Base-by-base conservation (phyloP, 2,888 invertebrate species). In the Dolichomitus sp. region DNA sequence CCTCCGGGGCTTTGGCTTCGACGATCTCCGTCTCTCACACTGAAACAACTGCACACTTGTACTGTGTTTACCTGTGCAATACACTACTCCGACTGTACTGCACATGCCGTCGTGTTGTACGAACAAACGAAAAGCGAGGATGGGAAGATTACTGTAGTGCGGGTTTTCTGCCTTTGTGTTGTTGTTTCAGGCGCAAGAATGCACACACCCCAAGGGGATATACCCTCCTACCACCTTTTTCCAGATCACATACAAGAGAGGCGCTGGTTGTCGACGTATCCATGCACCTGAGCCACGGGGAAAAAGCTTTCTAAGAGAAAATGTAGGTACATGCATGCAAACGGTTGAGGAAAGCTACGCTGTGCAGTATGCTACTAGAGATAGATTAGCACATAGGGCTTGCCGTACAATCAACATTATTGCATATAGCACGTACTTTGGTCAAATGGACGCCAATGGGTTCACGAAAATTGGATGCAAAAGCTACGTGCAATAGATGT, bases 181-280 rank as follows among this genome's bases (percentile, higher is more conserved):
- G 74, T 80, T 75, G 54, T 80, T 69, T 70, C 45, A 69, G 63
- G 54, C 63, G 27, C 52, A 50, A 50, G 50, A 52, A 33, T 50
- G 27, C 45, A 66, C 66, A 45, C n/a, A 30, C 33, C 37, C 17
- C 48, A 17, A 48, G 50, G 37, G 50, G 19, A 19, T 23, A 27
- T 57, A 5, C 19, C 37, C 19, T 2, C n/a, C 40, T 17, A 11
- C 17, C 48, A n/a, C 17, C 6, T n/a, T n/a, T 14, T 17, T n/a
- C 48, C n/a, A n/a, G 48, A 14, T 17, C 48, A n/a, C 48, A 45
- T 12, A 19, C 9, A n/a, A 19, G 19, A n/a, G 50, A 50, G 6
- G n/a, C n/a, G n/a, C n/a, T 48, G 48, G 6, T 37, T 48, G 48
- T 48, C 48, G n/a, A 17, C 6, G 48, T 19, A 9, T 7, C 17